Percentiles rank a stretch among this genome's conserved stretches.
These are phyloP conservation scores for Drosophila demipolita DNA, from an alignment of 2,888 invertebrate genomes.

Conservation along the genomic window DNA sequence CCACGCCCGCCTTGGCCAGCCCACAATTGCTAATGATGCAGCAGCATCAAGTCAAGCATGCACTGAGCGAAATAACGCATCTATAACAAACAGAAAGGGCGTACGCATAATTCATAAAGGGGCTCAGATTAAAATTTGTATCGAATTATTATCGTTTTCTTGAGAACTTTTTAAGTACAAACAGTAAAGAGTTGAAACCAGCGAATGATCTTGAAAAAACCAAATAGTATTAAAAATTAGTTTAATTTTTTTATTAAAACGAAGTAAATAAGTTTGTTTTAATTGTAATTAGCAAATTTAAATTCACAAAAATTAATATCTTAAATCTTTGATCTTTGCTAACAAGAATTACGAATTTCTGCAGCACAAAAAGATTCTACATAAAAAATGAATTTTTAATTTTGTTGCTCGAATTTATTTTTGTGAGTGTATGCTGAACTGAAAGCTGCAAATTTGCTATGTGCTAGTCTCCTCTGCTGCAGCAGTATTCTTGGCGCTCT, in stretches of 20 bases:
- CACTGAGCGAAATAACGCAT: not conserved
- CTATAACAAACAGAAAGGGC: no score
- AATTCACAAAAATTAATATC: not conserved
- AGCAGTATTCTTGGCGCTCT: conserved; percentile 58
- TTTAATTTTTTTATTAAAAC: not conserved
- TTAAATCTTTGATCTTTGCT: no score
- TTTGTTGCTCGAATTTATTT: not conserved
- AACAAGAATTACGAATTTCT: not conserved
- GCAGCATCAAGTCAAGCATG: not conserved
- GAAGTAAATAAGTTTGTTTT: not conserved
- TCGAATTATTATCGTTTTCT: not conserved
- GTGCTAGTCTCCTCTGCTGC: conserved; percentile 3
- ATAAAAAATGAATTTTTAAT: not conserved
- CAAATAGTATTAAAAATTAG: not conserved
- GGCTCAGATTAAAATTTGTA: not conserved
- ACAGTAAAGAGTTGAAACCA: not conserved
- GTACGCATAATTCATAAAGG: not conserved
- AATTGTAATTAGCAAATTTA: not conserved
- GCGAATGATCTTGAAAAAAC: not conserved
- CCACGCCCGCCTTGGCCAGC: conserved; percentile 60
- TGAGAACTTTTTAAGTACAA: not conserved
- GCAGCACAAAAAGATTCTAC: not conserved
- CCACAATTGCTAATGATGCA: conserved; percentile 76
- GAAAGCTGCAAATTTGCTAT: conserved; percentile 9
- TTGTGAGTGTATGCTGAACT: conserved; percentile 11